phyloP scores from a whole-genome alignment of 2,113 vertebrate species.

The Paraplagusia blochii region DNA sequence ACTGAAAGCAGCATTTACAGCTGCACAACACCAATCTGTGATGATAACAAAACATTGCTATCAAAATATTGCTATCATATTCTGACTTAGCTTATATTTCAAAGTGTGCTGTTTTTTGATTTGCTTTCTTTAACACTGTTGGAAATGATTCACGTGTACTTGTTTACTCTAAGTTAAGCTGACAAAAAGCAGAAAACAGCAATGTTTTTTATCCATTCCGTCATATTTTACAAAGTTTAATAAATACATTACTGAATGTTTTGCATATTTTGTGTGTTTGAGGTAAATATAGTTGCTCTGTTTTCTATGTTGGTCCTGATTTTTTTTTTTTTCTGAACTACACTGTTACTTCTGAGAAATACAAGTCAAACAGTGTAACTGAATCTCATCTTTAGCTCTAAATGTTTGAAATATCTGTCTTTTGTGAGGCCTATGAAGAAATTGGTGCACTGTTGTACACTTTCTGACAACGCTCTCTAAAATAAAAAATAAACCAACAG shows the following conservation, averaged over 20 bases:
- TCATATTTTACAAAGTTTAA: slow-evolving; percentile 34
- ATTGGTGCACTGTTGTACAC: slow-evolving; percentile 60
- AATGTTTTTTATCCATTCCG: slow-evolving; percentile 37
- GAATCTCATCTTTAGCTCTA: slow-evolving; percentile 29
- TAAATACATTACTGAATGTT: slow-evolving; percentile 35
- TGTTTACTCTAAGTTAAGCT: slow-evolving; percentile 63
- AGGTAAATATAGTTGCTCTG: slow-evolving; percentile 33
- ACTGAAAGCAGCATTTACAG: slow-evolving; percentile 32
- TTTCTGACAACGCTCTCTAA: slow-evolving; percentile 48
- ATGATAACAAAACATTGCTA: slow-evolving; percentile 24
- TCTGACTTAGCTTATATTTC: slow-evolving; percentile 17
- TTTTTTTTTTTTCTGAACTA: slow-evolving; percentile 36
- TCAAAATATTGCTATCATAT: slow-evolving; percentile 26
- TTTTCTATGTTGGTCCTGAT: slow-evolving; percentile 51
- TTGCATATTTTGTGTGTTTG: slow-evolving; percentile 25
- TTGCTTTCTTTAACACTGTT: slow-evolving; percentile 53
- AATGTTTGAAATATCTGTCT: slow-evolving; percentile 35
- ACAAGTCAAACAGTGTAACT: slow-evolving; percentile 21
- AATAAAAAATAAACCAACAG: slow-evolving; percentile 50
- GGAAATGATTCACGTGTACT: slow-evolving; percentile 41
- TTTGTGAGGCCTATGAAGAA: slow-evolving; percentile 32
- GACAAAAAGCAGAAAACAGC: slow-evolving; percentile 30
- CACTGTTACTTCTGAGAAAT: slow-evolving; percentile 36
- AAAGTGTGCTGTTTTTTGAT: slow-evolving; percentile 7
- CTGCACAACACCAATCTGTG: slow-evolving; percentile 16